Base-by-base conservation (phyloP, 2,797 vertebrate species). In the Cryptoprocta ferox region DNA sequence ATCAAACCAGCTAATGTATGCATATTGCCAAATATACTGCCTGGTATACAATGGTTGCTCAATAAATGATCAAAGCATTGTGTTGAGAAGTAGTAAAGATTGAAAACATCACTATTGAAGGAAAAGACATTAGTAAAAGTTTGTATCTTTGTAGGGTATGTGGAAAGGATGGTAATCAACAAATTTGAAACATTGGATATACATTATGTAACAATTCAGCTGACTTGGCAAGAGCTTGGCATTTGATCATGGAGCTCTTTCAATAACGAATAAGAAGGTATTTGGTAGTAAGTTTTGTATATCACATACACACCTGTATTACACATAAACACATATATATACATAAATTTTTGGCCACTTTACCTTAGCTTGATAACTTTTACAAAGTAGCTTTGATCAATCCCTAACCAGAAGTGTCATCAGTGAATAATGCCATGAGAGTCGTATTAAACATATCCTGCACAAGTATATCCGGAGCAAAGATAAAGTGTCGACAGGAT, bases 401-500 rank as follows among this genome's bases (percentile, higher is more conserved):
- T 93, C 76, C 97, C 94, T 97, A 94, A 94, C 84, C 82, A 97
- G 95, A 97, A 91, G 28, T 97, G 97, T 97, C 97, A 95, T 80
- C 2, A 0, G 95, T 97, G 97, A 98, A 94, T 96, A 98, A 98
- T 97, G 94, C 83, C 73, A 26, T 24, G 30, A 96, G 87, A 95
- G 85, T 96, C 79, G 1, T 92, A 97, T 94, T 86, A 96, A 96
- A 92, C 95, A 89, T 92, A 95, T 85, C 96, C 95, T 85, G 84
- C 53, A 97, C 89, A 96, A 98, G 97, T 92, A 96, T 59, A 98
- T 98, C 97, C 92, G 93, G 95, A n/a, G 0, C 96, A 98, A 98
- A 98, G 97, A 98, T 96, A 98, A 97, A 97, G 93, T 98, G 96
- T 97, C 93, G 98, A 98, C 98, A 98, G 96, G 95, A 98, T 96